These are phyloP conservation scores for Formicarius rufipectus DNA, from an alignment of 2,113 vertebrate genomes.

Conservation along the genomic window DNA sequence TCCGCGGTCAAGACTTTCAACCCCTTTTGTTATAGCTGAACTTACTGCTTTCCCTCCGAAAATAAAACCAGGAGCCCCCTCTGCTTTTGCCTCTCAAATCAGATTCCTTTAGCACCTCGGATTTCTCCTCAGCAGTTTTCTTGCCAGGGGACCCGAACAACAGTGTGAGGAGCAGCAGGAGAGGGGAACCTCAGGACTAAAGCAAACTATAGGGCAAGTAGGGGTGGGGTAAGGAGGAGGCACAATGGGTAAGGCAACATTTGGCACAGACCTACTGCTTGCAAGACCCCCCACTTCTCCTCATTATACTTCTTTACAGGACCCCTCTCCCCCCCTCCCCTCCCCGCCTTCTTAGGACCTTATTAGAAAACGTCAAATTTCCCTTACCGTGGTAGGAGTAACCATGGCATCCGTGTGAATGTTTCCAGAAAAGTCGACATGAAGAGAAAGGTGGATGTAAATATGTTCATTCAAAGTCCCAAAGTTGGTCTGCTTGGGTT, in stretches of 20 bases:
- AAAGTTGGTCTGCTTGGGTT: constrained; percentile 74
- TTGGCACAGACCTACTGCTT: neutral
- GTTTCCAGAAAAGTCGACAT: constrained; percentile 95
- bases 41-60: neutral
- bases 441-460: constrained; percentile 87
- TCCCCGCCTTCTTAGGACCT: constrained; percentile 8
- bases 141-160: neutral
- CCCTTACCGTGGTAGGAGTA: constrained; percentile 96
- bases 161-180: neutral
- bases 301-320: neutral
- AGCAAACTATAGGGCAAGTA: neutral
- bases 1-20: neutral
- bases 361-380: constrained; percentile 54
- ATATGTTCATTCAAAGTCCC: constrained; percentile 86
- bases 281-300: neutral
- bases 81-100: neutral
- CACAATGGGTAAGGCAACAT: constrained; percentile 21
- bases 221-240: neutral
- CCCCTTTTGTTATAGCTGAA: constrained; percentile 19
- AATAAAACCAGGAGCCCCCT: neutral
- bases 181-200: neutral
- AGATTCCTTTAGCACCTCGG: neutral
- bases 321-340: neutral
- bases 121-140: neutral
- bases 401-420: constrained; percentile 96